phyloP scores from a whole-genome alignment of 2,113 vertebrate genomes.

The Mustela lutreola region DNA sequence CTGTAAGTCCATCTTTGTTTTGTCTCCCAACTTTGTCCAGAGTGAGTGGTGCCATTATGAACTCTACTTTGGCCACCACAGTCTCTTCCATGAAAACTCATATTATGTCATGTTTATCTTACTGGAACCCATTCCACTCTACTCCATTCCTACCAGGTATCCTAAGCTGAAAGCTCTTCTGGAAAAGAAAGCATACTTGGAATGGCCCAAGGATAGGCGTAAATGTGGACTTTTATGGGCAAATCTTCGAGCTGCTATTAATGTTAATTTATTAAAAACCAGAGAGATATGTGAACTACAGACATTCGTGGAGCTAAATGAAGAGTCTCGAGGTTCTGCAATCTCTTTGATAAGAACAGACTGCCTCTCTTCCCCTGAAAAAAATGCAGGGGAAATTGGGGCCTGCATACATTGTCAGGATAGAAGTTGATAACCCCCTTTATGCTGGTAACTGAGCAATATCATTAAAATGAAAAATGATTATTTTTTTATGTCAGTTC shows the following conservation, averaged over 20 bases:
- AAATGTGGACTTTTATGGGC: constrained; percentile 92
- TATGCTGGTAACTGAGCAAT: not conserved
- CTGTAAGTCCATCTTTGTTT: constrained; percentile 91
- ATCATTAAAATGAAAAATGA: constrained; percentile 43
- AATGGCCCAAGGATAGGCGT: constrained; percentile 92
- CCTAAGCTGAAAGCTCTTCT: constrained; percentile 92
- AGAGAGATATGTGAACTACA: constrained; percentile 17
- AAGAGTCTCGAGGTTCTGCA: constrained; percentile 74
- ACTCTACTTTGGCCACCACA: constrained; percentile 92
- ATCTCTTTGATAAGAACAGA: constrained; percentile 56
- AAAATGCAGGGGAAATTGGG: not conserved
- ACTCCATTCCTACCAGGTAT: constrained; percentile 91
- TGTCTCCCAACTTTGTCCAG: constrained; percentile 93
- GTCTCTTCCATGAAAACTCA: constrained; percentile 84
- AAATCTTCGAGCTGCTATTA: constrained; percentile 90
- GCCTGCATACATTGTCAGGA: not conserved
- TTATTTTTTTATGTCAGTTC: not conserved
- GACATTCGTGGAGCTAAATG: constrained; percentile 64
- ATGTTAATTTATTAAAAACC: constrained; percentile 73
- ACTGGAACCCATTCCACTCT: constrained; percentile 90
- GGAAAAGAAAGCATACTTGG: constrained; percentile 90
- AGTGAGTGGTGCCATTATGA: constrained; percentile 96
- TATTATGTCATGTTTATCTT: constrained; percentile 90
- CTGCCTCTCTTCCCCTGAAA: not conserved
- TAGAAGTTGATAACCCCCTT: not conserved